Evolutionary conservation across 64 coral and sea anemone genomes (phyloP).

Genomic region (Platygyra sinensis): DNA sequence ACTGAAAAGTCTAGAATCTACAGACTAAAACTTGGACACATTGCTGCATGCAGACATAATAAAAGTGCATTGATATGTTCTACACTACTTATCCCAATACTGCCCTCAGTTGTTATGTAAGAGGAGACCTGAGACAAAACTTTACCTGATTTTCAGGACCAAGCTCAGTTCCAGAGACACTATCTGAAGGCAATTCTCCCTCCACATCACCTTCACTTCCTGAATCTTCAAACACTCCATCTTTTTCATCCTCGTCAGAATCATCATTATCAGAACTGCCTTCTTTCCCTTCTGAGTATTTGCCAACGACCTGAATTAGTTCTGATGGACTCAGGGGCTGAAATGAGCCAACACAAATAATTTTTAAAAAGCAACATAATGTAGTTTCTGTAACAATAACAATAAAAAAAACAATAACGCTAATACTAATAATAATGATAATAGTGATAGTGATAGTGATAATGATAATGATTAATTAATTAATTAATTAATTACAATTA

Average conservation of each 20-base stretch:
- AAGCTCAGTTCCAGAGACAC: conserved; percentile 13
- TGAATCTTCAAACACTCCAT: background rate
- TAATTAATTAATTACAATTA: no score
- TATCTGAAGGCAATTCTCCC: background rate
- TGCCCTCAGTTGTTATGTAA: background rate
- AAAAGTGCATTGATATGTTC: background rate
- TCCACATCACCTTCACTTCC: conserved; percentile 45
- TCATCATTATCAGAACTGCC: conserved; percentile 75
- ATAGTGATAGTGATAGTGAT: no score
- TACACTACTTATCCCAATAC: background rate
- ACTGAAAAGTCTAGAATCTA: no score
- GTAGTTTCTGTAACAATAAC: no score
- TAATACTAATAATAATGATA: no score
- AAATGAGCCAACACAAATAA: background rate
- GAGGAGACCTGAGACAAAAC: background rate
- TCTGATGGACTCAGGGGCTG: conserved; percentile 82
- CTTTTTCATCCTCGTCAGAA: conserved; percentile 66
- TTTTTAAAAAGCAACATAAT: background rate
- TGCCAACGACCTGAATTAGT: conserved; percentile 83
- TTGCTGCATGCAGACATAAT: background rate
- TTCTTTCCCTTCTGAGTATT: conserved; percentile 62
- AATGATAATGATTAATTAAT: no score
- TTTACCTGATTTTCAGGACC: conserved; percentile 24
- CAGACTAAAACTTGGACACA: background rate
- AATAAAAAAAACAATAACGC: no score